Evolutionary conservation across 2,888 invertebrate genomes (phyloP).

Genomic region (Tenthredo distinguenda): DNA sequence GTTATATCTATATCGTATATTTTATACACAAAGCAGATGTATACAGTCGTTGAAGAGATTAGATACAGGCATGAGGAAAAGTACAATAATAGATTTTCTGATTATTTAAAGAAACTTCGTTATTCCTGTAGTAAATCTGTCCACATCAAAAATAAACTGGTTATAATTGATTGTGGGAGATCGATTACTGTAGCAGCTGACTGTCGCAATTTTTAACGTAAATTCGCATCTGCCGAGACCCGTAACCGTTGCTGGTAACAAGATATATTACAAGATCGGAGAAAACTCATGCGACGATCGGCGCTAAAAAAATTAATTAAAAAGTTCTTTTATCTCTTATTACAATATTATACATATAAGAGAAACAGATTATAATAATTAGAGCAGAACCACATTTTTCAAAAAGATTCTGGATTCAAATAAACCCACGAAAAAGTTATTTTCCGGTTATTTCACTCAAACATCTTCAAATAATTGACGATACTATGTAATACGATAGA

Average conservation of each 20-base stretch:
- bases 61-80: not conserved
- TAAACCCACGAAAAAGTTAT: not conserved
- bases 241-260: too few relatives aligned
- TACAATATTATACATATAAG: not conserved
- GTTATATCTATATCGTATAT: not conserved
- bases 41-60: not conserved
- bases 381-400: not conserved
- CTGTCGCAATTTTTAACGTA: not conserved
- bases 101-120: not conserved
- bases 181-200: constrained; percentile 17
- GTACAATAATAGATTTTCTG: not conserved
- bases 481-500: not conserved
- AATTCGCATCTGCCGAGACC: not conserved
- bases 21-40: not conserved
- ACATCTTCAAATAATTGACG: not conserved
- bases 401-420: too few relatives aligned
- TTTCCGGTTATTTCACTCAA: not conserved
- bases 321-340: not conserved
- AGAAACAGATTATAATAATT: not conserved
- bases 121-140: constrained; percentile 12
- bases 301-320: constrained; percentile 59
- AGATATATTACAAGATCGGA: not conserved
- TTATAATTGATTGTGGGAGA: constrained; percentile 21
- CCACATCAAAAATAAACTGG: not conserved
- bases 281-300: constrained; percentile 61